Percentiles rank a stretch among this genome's conserved stretches.
Conservation (phyloP, 2,888 invertebrate species). For the Pseudococcus longispinus region DNA sequence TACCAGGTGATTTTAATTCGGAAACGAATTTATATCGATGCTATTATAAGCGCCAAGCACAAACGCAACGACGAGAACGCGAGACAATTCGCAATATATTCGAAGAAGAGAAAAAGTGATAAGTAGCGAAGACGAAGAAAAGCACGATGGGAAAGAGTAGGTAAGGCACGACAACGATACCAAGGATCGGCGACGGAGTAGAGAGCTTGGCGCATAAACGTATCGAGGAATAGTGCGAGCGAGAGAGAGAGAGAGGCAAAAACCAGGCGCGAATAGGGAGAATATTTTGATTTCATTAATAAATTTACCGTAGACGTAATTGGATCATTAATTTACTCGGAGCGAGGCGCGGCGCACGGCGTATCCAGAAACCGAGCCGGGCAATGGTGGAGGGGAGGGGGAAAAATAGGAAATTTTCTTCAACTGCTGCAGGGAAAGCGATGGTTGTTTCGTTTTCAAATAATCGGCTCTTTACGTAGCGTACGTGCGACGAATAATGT, state of each 20-base stretch:
- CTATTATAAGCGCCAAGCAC: neutral
- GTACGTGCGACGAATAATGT: conserved; percentile 55
- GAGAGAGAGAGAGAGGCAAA: neutral
- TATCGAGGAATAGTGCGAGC: neutral
- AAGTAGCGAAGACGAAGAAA: neutral
- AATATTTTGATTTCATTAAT: conserved; percentile 56
- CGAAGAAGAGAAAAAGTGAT: conserved; percentile 35
- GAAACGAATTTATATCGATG: conserved; percentile 44
- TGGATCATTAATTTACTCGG: conserved; percentile 54
- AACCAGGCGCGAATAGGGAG: conserved; percentile 37
- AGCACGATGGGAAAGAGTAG: neutral
- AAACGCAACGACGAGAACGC: neutral
- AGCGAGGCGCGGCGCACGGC: neutral
- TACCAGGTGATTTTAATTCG: conserved; percentile 45
- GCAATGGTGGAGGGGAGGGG: neutral
- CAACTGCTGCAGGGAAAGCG: conserved; percentile 46
- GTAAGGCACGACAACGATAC: neutral
- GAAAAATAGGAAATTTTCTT: conserved; percentile 47
- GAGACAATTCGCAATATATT: conserved; percentile 54
- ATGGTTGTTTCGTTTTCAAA: conserved; percentile 52
- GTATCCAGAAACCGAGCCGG: neutral
- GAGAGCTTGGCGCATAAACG: neutral
- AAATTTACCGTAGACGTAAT: conserved; percentile 55
- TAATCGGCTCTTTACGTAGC: conserved; percentile 55
- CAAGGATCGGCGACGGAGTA: too few relatives aligned